Evolutionary conservation across 1,140 invertebrate genomes (phyloP).

Genomic region (Thaumatotibia leucotreta): DNA sequence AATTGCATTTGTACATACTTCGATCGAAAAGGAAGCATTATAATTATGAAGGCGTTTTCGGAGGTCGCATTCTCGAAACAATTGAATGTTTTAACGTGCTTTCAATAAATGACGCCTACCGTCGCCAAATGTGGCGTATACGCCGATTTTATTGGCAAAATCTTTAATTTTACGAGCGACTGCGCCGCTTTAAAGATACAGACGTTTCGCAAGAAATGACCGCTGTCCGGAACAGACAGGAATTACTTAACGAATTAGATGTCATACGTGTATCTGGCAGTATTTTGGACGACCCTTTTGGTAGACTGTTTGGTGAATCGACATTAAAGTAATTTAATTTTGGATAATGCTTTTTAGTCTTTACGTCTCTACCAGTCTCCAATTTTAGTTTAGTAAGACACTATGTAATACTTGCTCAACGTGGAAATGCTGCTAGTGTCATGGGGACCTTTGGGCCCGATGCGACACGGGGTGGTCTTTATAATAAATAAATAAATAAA

Average conservation of each 20-base stretch:
- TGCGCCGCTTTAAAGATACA: conserved; percentile 24
- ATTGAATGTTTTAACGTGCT: background rate
- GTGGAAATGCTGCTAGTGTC: too few relatives aligned
- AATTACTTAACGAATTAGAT: background rate
- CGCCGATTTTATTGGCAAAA: conserved; percentile 36
- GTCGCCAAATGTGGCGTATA: conserved; percentile 29
- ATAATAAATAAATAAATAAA: too few relatives aligned
- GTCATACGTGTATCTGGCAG: background rate
- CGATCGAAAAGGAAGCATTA: background rate
- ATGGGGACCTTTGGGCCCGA: too few relatives aligned
- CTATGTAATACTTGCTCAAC: too few relatives aligned
- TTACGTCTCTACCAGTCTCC: too few relatives aligned
- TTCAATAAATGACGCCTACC: conserved; percentile 36
- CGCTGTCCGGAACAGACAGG: background rate
- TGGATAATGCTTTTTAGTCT: too few relatives aligned
- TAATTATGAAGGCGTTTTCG: background rate
- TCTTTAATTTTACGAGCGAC: conserved; percentile 38
- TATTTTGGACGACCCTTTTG: background rate
- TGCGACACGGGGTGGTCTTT: too few relatives aligned
- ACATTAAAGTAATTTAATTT: background rate
- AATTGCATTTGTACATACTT: background rate
- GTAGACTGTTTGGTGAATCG: background rate
- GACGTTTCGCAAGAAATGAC: conserved; percentile 24
- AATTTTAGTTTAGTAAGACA: too few relatives aligned
- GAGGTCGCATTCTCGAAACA: conserved; percentile 18